Base-by-base conservation (phyloP, 2,797 vertebrate species). In the Lagorchestes hirsutus region DNA sequence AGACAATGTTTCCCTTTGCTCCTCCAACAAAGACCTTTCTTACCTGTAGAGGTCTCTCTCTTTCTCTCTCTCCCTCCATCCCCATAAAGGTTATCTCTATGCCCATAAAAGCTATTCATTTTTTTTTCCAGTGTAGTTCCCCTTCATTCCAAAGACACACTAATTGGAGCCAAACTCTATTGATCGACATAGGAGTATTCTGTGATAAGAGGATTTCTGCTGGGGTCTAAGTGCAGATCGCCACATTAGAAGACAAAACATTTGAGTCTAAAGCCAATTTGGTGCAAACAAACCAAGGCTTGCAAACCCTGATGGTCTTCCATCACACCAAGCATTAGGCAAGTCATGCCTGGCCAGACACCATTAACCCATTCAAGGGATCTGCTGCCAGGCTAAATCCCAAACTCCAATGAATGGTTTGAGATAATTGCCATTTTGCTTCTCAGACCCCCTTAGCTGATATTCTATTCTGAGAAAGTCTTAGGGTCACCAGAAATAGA, bases 301-400 rank as follows among this genome's bases (percentile, higher is more conserved):
- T 0, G 1, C 91, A 98, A 98, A 96, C 4, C 67, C 82, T 91
- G 87, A 14, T 94, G 96, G 94, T 93, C 74, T 97, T 91, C 94
- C 95, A 14, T 93, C 93, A 50, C 92, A 93, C 91, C 90, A 40
- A 58, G 90, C 92, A 90, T 96, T 92, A 97, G 94, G 82, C 91
- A 90, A 91, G 28, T 59, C 93, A 54, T n/a, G 92, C 54, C 92
- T 96, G 93, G 93, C 57, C 96, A 95, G 90, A 95, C 14, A 74
- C 54, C 24, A 96, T 92, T 97, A 97, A 97, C 91, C 91, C 93
- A 46, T 96, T 82, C 52, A 31, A 93, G 91, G 92, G 97, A 97
- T 57, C 94, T 96, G 6, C 50, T 50, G 14, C 14, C 46, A 90
- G 94, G 29, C 12, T 52, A 29, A 50, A 27, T 55, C 91, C 55